Evolutionary conservation across 2,888 invertebrate species (phyloP).

Genomic region (Leptinotarsa rubiginosa): DNA sequence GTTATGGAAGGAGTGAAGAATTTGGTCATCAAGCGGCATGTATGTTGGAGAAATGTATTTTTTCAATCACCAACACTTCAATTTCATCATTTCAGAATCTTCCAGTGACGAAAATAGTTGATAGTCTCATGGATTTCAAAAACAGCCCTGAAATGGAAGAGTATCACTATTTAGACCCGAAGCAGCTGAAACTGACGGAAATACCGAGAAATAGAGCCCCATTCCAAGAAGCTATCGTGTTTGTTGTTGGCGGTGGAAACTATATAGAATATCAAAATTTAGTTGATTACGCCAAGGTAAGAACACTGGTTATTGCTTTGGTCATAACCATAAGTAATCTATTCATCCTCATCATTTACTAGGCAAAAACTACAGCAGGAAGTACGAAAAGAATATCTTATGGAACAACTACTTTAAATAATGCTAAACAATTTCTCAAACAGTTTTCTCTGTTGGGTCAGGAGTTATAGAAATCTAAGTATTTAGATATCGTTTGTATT

Average conservation of each 20-base stretch:
- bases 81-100: conserved; percentile 76
- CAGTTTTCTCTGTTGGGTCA: conserved; percentile 86
- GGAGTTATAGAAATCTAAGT: conserved; percentile 68
- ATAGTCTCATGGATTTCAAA: conserved; percentile 86
- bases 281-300: conserved; percentile 90
- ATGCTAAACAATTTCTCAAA: conserved; percentile 93
- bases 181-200: conserved; percentile 83
- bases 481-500: conserved; percentile 27
- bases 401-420: conserved; percentile 93
- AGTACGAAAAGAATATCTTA: conserved; percentile 87
- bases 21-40: conserved; percentile 97
- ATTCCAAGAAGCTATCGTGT: conserved; percentile 91
- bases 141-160: conserved; percentile 85
- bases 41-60: conserved; percentile 67
- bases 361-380: conserved; percentile 81
- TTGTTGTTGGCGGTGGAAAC: conserved; percentile 94
- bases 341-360: neutral
- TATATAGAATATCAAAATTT: conserved; percentile 99
- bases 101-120: conserved; percentile 93
- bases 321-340: too few species aligned
- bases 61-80: neutral
- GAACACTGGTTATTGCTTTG: too few species aligned
- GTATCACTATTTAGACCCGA: conserved; percentile 95
- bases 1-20: conserved; percentile 99
- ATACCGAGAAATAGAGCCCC: conserved; percentile 75